phyloP scores from a whole-genome alignment of 1,140 invertebrate genomes.

The Tetranychus urticae region DNA sequence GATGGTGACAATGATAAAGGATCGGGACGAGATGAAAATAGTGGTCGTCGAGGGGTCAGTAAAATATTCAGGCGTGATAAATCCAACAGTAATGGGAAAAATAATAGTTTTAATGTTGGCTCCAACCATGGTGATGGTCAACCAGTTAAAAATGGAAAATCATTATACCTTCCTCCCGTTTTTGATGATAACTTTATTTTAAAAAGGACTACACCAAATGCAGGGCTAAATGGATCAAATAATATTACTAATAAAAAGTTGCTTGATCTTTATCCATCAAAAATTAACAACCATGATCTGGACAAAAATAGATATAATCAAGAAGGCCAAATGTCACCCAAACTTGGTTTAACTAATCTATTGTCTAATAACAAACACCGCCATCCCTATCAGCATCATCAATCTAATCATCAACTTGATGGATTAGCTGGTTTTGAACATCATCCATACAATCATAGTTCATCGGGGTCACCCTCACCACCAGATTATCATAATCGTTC shows the following conservation, averaged over 20 bases:
- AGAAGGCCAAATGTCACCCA: too few relatives aligned
- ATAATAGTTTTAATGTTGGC: background rate
- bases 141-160: background rate
- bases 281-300: too few relatives aligned
- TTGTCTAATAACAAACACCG: background rate
- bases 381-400: background rate
- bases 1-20: too few relatives aligned
- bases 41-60: too few relatives aligned
- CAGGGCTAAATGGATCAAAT: constrained; percentile 1
- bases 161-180: background rate
- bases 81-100: background rate
- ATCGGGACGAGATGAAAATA: background rate
- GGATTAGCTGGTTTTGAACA: background rate
- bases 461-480: background rate
- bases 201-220: constrained; percentile 8
- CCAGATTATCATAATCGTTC: background rate
- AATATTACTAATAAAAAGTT: background rate
- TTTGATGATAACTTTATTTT: constrained; percentile 11
- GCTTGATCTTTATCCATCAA: background rate
- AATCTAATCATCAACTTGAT: background rate
- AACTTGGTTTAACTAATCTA: too few relatives aligned
- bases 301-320: too few relatives aligned
- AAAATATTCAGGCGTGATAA: too few relatives aligned
- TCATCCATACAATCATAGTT: background rate
- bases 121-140: too few relatives aligned